Evolutionary conservation across 2,113 vertebrate genomes (phyloP).

Genomic region (Himantopus leucocephalus): DNA sequence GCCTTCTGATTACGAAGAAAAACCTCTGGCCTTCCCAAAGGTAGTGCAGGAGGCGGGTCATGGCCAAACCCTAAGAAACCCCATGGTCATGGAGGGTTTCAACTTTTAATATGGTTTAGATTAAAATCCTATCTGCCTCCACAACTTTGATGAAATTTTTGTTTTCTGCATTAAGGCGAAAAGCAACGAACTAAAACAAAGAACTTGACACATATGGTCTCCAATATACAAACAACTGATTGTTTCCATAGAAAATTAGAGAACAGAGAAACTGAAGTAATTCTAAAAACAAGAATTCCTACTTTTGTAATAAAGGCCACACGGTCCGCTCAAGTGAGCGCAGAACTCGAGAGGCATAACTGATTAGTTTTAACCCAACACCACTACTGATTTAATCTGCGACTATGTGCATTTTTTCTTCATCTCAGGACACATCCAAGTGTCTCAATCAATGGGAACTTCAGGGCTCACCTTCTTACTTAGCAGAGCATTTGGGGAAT

Average conservation of each 20-base stretch:
- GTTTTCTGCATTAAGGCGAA: background rate
- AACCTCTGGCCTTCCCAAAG: background rate
- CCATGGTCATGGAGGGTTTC: background rate
- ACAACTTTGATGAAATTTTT: background rate
- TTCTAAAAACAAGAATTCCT: background rate
- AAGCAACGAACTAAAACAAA: conserved; percentile 2
- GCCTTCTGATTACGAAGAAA: background rate
- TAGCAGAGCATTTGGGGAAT: background rate
- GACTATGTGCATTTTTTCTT: background rate
- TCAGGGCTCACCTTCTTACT: background rate
- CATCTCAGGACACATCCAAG: background rate
- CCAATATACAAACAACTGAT: background rate
- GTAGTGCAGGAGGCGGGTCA: background rate
- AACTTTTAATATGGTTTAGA: background rate
- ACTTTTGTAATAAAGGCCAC: conserved; percentile 42
- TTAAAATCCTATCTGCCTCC: conserved; percentile 26
- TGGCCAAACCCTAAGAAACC: background rate
- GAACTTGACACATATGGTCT: background rate
- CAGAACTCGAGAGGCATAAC: background rate
- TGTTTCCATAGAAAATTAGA: conserved; percentile 31
- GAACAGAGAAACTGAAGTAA: conserved; percentile 17
- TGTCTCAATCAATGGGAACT: background rate
- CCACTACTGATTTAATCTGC: background rate
- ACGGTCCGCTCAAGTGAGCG: accelerated
- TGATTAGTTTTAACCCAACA: background rate